These are phyloP conservation scores for Pantherophis guttatus DNA, from an alignment of 2,113 vertebrate species.

Conservation along the genomic window DNA sequence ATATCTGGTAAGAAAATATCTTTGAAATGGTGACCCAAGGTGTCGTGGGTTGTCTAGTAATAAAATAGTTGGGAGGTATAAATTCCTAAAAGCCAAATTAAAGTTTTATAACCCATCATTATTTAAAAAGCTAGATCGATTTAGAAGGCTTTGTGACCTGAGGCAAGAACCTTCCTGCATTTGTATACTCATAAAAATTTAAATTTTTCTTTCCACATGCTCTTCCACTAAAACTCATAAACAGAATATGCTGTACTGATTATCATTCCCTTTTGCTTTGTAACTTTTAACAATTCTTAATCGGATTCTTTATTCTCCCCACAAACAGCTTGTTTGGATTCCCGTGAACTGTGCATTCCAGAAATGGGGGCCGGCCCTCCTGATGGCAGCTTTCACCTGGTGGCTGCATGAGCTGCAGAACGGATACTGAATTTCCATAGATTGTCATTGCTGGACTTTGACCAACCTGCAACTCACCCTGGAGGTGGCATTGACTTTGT, in stretches of 20 bases:
- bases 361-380: slow-evolving; percentile 53
- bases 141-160: neutral
- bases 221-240: neutral
- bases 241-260: neutral
- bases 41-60: neutral
- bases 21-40: neutral
- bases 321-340: slow-evolving; percentile 47
- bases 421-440: slow-evolving; percentile 7
- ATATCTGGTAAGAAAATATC: neutral
- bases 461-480: slow-evolving; percentile 54
- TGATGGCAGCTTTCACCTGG: slow-evolving; percentile 55
- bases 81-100: neutral
- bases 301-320: neutral
- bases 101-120: neutral
- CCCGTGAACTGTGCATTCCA: slow-evolving; percentile 47
- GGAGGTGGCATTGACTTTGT: slow-evolving; percentile 58
- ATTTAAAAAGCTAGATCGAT: neutral
- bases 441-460: slow-evolving; percentile 73
- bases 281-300: neutral
- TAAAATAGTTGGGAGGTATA: neutral
- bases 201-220: neutral
- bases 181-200: neutral
- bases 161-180: neutral
- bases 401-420: slow-evolving; percentile 48
- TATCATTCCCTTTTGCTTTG: neutral